Conservation (phyloP, 2,888 invertebrate genomes). For the Plutella xylostella region DNA sequence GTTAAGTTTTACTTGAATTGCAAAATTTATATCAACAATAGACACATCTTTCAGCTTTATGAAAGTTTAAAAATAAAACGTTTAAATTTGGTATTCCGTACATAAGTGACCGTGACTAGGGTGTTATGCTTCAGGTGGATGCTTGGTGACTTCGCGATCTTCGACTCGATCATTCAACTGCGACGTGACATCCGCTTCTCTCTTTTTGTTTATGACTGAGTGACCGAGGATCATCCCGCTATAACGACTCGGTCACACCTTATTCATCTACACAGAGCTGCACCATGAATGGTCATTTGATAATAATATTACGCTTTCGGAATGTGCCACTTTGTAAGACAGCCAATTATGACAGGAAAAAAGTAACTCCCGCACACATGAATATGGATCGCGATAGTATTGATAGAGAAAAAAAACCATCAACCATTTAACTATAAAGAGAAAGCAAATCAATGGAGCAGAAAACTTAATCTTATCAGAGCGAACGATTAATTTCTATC, state of each 20-base stretch:
- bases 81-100: too few species aligned
- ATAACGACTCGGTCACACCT: constrained; percentile 29
- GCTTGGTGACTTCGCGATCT: neutral
- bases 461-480: constrained; percentile 20
- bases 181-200: constrained; percentile 60
- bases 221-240: constrained; percentile 30
- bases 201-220: constrained; percentile 28
- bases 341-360: too few species aligned
- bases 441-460: constrained; percentile 27
- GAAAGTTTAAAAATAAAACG: too few species aligned
- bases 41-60: too few species aligned
- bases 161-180: constrained; percentile 49
- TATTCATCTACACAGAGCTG: constrained; percentile 28
- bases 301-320: too few species aligned
- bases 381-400: too few species aligned
- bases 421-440: constrained; percentile 20
- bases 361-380: too few species aligned
- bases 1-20: too few species aligned
- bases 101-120: neutral
- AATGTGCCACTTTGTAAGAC: too few species aligned
- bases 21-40: too few species aligned
- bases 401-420: too few species aligned
- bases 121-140: neutral
- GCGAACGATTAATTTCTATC: constrained; percentile 24
- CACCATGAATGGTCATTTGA: too few species aligned